These are phyloP conservation scores for Hirundo rustica DNA, from an alignment of 2,797 vertebrate genomes.

Conservation along the genomic window DNA sequence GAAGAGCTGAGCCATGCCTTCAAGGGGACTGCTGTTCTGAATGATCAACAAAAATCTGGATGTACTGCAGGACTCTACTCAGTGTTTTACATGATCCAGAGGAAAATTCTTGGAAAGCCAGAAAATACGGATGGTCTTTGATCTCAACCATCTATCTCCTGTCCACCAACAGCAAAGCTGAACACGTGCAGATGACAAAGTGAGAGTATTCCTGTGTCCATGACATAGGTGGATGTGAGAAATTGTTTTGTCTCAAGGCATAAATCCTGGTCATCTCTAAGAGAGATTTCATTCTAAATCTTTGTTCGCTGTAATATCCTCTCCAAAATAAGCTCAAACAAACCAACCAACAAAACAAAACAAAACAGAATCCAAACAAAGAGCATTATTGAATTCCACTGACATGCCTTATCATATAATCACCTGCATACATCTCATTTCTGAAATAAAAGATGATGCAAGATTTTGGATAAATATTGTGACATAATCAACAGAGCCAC, in stretches of 20 bases:
- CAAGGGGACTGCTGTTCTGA: background rate
- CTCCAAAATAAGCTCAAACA: background rate
- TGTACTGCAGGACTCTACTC: background rate
- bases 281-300: background rate
- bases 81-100: background rate
- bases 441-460: background rate
- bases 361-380: too few species aligned
- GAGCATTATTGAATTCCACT: background rate
- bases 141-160: background rate
- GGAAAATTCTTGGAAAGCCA: background rate
- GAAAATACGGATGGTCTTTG: background rate
- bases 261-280: background rate
- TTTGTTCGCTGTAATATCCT: background rate
- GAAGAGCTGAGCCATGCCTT: background rate
- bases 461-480: background rate
- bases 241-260: background rate
- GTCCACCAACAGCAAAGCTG: background rate
- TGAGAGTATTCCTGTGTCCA: background rate
- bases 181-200: background rate
- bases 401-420: background rate
- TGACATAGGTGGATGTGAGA: background rate
- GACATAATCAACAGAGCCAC: background rate
- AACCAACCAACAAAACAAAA: background rate
- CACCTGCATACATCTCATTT: background rate
- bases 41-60: background rate